Percentiles rank a stretch among this genome's conserved stretches.
Evolutionary conservation across 2,888 invertebrate genomes (phyloP).

Genomic region (Aphelenchoides bicaudatus): DNA sequence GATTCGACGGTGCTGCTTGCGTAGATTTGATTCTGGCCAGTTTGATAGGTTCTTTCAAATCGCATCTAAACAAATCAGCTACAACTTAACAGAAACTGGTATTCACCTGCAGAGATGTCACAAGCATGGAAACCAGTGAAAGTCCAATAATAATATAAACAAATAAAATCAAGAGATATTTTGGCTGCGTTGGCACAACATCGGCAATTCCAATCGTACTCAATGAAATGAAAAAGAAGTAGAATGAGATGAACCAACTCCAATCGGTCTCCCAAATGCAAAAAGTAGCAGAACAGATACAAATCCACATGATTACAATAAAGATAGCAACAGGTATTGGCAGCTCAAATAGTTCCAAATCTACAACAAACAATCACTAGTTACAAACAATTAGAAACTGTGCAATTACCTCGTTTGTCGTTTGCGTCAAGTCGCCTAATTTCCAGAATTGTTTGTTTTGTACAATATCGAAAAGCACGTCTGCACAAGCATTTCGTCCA

Average conservation of each 20-base stretch:
- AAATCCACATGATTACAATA: constrained; percentile 79
- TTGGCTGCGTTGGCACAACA: constrained; percentile 71
- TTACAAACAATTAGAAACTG: background rate
- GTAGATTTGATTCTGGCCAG: constrained; percentile 32
- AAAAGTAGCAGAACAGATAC: constrained; percentile 77
- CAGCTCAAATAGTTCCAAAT: constrained; percentile 61
- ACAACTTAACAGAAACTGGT: background rate
- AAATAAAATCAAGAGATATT: constrained; percentile 83
- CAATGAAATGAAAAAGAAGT: constrained; percentile 92
- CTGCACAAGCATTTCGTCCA: constrained; percentile 52
- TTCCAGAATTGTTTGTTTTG: constrained; percentile 53
- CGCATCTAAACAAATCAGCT: constrained; percentile 36
- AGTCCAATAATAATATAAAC: constrained; percentile 90
- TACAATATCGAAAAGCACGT: constrained; percentile 54
- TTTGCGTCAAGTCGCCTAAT: constrained; percentile 49
- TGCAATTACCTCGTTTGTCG: constrained; percentile 46
- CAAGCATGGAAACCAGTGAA: constrained; percentile 91
- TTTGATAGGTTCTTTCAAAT: constrained; percentile 51
- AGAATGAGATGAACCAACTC: constrained; percentile 86
- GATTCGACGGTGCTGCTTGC: constrained; percentile 4
- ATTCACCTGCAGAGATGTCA: constrained; percentile 80
- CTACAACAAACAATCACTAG: constrained; percentile 14
- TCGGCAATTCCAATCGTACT: constrained; percentile 56
- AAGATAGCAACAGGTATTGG: constrained; percentile 83
- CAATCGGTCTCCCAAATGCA: constrained; percentile 68